Percentiles rank a stretch among this genome's conserved stretches.
Evolutionary conservation across 2,888 invertebrate genomes (phyloP).

Genomic region (Morpho helenor): DNA sequence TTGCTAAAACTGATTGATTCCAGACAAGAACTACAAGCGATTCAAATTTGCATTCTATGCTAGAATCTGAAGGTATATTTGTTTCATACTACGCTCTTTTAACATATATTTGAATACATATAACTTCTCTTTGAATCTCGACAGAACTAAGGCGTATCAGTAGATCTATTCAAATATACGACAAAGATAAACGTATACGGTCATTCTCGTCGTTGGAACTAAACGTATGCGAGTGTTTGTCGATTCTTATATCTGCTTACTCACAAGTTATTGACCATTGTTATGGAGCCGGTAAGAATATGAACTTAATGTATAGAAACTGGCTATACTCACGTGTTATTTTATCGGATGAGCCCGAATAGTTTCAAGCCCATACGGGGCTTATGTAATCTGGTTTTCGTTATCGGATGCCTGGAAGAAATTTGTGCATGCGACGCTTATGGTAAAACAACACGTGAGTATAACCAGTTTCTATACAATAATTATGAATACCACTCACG

Average conservation of each 20-base stretch:
- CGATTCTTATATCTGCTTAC: slow-evolving; percentile 78
- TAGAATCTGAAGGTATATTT: not conserved
- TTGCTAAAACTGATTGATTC: too few species aligned
- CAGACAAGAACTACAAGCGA: slow-evolving; percentile 4
- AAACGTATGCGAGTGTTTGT: slow-evolving; percentile 77
- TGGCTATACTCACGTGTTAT: too few species aligned
- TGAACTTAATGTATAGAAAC: too few species aligned
- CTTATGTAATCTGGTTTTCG: too few species aligned
- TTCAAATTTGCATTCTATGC: not conserved
- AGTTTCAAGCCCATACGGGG: too few species aligned
- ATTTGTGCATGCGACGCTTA: too few species aligned
- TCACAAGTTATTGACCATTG: slow-evolving; percentile 80
- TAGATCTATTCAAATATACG: slow-evolving; percentile 15
- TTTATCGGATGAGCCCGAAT: too few species aligned
- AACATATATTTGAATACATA: too few species aligned
- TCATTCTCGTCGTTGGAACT: slow-evolving; percentile 69
- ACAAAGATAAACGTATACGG: slow-evolving; percentile 15
- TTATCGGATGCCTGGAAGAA: too few species aligned
- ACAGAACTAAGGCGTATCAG: slow-evolving; percentile 15
- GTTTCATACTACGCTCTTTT: not conserved
- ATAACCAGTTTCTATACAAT: too few species aligned
- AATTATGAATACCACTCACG: too few species aligned
- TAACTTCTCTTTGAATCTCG: not conserved
- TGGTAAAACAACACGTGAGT: too few species aligned
- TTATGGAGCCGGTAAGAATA: slow-evolving; percentile 73